Percentiles rank a stretch among this genome's conserved stretches.
These are phyloP conservation scores for Cheilosia impressa DNA, from an alignment of 2,888 invertebrate species.

Conservation along the genomic window DNA sequence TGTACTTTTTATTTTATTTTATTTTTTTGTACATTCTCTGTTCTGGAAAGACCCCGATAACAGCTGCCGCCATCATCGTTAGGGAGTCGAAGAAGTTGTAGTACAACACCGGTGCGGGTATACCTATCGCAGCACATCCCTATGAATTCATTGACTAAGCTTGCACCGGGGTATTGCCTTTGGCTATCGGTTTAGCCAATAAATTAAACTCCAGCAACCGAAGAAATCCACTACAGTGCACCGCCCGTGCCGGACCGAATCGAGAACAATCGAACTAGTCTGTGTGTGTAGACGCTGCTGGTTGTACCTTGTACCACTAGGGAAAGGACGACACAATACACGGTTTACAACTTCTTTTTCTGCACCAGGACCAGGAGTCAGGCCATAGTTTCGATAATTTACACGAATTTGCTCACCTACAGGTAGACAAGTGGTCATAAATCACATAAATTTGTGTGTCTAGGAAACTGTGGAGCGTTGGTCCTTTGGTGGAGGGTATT, in stretches of 20 bases:
- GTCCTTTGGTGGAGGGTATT: not conserved
- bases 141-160: slow-evolving; percentile 73
- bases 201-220: slow-evolving; percentile 67
- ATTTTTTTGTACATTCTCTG: slow-evolving; percentile 18
- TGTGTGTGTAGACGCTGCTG: not conserved
- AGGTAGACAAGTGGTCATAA: slow-evolving; percentile 71
- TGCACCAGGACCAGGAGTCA: slow-evolving; percentile 60
- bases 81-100: slow-evolving; percentile 47
- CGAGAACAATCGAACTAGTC: slow-evolving; percentile 62
- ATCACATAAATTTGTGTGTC: slow-evolving; percentile 66
- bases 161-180: slow-evolving; percentile 15
- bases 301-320: slow-evolving; percentile 9
- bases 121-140: slow-evolving; percentile 38
- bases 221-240: slow-evolving; percentile 64
- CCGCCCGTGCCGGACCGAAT: slow-evolving; percentile 23
- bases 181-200: slow-evolving; percentile 64
- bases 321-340: slow-evolving; percentile 60
- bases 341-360: slow-evolving; percentile 57
- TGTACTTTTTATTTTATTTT: not conserved
- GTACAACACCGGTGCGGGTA: slow-evolving; percentile 29
- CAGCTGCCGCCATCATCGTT: slow-evolving; percentile 70
- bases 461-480: not conserved
- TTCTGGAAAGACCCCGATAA: slow-evolving; percentile 59
- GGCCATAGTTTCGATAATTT: slow-evolving; percentile 69
- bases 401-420: slow-evolving; percentile 73